A percentile compares a stretch with the other conserved stretches of the same genome.
These are phyloP conservation scores for Hylyphantes graminicola DNA, from an alignment of 1,140 invertebrate species.

Conservation along the genomic window DNA sequence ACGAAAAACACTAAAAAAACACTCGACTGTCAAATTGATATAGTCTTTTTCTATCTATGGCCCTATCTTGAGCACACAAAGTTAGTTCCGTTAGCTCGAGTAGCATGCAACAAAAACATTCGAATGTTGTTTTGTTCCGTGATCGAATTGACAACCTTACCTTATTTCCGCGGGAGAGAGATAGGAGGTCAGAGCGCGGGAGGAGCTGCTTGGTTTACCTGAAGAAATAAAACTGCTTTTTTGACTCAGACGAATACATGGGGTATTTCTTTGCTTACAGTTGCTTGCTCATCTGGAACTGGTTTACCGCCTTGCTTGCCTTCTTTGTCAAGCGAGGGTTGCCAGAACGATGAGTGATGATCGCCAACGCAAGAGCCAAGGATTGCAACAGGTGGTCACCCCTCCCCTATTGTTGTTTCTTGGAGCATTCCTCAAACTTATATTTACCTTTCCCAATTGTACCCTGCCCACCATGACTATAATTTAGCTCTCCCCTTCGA, in stretches of 20 bases:
- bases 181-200: conserved; percentile 45
- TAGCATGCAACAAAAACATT: not conserved
- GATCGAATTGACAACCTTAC: conserved; percentile 39
- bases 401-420: not conserved
- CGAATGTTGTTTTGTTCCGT: not conserved
- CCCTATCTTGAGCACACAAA: conserved; percentile 1
- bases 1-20: too few species aligned
- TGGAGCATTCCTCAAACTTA: not conserved
- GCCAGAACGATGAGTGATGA: conserved; percentile 23
- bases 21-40: too few species aligned
- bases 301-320: conserved; percentile 43
- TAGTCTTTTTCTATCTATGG: too few species aligned
- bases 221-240: conserved; percentile 43
- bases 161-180: conserved; percentile 49
- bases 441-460: not conserved
- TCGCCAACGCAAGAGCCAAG: conserved; percentile 52
- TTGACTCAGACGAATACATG: conserved; percentile 44
- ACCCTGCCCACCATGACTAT: too few species aligned
- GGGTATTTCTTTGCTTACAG: conserved; percentile 29
- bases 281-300: conserved; percentile 55
- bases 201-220: conserved; percentile 26
- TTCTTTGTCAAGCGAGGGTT: conserved; percentile 11
- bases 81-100: not conserved
- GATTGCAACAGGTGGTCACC: conserved; percentile 38
- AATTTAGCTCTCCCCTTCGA: too few species aligned